Conservation (phyloP, 2,888 invertebrate species). For the Coecobrya sp. region DNA sequence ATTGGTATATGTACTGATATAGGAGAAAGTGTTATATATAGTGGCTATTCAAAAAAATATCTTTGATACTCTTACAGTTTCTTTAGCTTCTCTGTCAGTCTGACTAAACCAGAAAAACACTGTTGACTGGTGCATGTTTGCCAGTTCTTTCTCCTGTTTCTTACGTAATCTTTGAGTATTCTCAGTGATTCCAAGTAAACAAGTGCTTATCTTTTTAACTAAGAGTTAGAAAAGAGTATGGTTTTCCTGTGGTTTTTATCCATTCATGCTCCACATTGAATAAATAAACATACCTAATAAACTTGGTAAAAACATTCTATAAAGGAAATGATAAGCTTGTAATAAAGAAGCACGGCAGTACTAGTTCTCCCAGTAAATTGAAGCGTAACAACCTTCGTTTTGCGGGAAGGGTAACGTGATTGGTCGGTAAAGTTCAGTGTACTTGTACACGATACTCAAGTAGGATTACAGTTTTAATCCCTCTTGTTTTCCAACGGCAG, state of each 20-base stretch:
- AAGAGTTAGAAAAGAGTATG: not conserved
- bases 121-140: not conserved
- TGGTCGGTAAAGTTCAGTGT: not conserved
- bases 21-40: too few relatives aligned
- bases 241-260: not conserved
- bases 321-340: not conserved
- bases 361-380: not conserved
- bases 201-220: slow-evolving; percentile 28
- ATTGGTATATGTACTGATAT: too few relatives aligned
- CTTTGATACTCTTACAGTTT: too few relatives aligned
- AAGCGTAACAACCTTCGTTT: not conserved
- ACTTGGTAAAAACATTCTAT: not conserved
- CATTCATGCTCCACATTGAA: not conserved
- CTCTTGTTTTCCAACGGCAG: not conserved
- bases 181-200: not conserved
- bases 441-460: not conserved
- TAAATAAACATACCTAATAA: slow-evolving; percentile 22
- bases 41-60: too few relatives aligned
- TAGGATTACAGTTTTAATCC: slow-evolving; percentile 38
- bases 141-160: not conserved
- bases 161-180: slow-evolving; percentile 25
- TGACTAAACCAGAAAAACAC: not conserved
- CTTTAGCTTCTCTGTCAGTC: not conserved
- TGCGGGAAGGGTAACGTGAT: not conserved
- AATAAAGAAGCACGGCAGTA: not conserved